Base-by-base conservation (phyloP, 2,113 vertebrate species). In the Trachemys scripta region DNA sequence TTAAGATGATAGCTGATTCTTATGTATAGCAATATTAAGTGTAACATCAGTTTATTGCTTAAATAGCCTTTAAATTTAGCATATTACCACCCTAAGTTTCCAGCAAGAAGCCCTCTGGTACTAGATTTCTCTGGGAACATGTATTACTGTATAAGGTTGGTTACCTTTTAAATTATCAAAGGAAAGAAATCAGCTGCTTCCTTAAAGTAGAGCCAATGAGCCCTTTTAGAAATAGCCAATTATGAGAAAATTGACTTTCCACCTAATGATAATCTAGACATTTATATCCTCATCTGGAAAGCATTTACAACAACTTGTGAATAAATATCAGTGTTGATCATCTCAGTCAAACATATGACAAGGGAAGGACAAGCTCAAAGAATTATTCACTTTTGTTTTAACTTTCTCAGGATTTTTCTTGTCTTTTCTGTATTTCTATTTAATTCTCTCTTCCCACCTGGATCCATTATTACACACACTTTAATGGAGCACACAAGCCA, bases 101-200 rank as follows among this genome's bases (percentile, higher is more conserved):
- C 72, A 84, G 49, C 20, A 91, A 85, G 76, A 85, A 95, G 69
- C 4, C 38, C 11, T 85, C 51, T 82, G 56, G 29, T 1, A 0
- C 10, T 65, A 7, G n/a, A 93, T 54, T 93, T 83, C n/a, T 76
- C 42, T 11, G 10, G 76, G 51, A 89, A 80, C 14, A 38, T 1
- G 0, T 49, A 84, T 22, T 80, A 14, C 76, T 6, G 2, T 82
- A 89, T 3, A 90, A 76, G 29, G 56, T 31, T 92, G 56, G 62
- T 93, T 92, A 96, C 80, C 81, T 94, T 92, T 82, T 88, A 87
- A 94, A 57, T 91, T 90, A 93, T n/a, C 62, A 95, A 84, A 49
- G 65, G 45, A 96, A 96, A 85, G 72, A 95, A 86, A 80, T 95
- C 17, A 91, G 87, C 72, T 91, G 49, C 62, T 95, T 95, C 81